Conservation (phyloP, 37 sponge, comb jelly and placozoan species). For the Halisarca cf. caerulea region DNA sequence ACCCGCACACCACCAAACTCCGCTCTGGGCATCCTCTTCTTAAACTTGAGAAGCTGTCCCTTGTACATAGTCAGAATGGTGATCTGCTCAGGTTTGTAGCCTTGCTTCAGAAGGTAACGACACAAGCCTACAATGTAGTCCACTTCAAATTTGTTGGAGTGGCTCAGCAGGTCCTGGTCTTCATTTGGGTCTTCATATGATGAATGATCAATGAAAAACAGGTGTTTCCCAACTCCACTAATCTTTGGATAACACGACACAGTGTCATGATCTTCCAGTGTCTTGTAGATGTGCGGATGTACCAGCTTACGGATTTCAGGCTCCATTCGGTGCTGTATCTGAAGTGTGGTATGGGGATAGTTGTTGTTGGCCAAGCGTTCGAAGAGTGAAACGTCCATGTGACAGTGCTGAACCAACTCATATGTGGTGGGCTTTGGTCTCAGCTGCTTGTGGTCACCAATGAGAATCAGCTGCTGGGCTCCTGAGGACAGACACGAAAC, state of each 20-base stretch:
- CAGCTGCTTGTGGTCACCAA: slow-evolving; percentile 97
- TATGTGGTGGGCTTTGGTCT: slow-evolving; percentile 77
- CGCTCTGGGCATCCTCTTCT: slow-evolving; percentile 37
- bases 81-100: slow-evolving; percentile 57
- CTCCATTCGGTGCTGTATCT: slow-evolving; percentile 86
- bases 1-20: slow-evolving; percentile 73
- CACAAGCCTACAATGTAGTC: slow-evolving; percentile 65
- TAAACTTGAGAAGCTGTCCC: slow-evolving; percentile 82
- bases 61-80: slow-evolving; percentile 89
- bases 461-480: slow-evolving; percentile 87
- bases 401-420: slow-evolving; percentile 61
- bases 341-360: slow-evolving; percentile 58
- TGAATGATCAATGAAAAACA: slow-evolving; percentile 73
- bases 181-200: slow-evolving; percentile 44
- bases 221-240: slow-evolving; percentile 56
- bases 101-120: slow-evolving; percentile 76
- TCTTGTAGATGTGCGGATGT: slow-evolving; percentile 66
- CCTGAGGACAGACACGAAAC: slow-evolving; percentile 80
- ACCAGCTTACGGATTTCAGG: slow-evolving; percentile 83
- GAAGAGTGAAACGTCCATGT: slow-evolving; percentile 88
- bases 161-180: slow-evolving; percentile 43
- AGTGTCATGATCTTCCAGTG: slow-evolving; percentile 30
- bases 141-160: slow-evolving; percentile 77
- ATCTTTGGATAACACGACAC: slow-evolving; percentile 55
- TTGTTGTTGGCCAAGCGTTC: slow-evolving; percentile 69